Evolutionary conservation across 2,888 invertebrate species (phyloP).

Genomic region (Ectropis crepuscularia): DNA sequence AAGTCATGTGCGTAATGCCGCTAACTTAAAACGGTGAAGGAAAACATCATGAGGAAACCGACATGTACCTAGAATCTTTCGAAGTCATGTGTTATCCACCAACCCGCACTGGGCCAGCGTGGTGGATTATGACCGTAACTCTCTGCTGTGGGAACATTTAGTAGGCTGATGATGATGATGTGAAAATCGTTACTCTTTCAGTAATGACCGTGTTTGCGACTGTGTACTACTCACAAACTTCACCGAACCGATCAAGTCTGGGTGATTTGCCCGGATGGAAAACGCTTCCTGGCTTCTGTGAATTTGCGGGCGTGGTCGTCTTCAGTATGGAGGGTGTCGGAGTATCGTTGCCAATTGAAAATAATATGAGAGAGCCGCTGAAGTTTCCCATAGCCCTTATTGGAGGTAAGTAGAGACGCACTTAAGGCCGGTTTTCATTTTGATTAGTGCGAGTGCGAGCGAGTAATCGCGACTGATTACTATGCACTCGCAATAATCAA

Average conservation of each 20-base stretch:
- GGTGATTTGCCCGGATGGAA: slow-evolving; percentile 67
- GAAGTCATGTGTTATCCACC: no score
- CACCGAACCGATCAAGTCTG: slow-evolving; percentile 59
- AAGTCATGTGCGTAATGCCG: no score
- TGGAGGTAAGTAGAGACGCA: slow-evolving; percentile 59
- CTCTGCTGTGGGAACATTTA: no score
- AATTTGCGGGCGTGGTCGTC: slow-evolving; percentile 85
- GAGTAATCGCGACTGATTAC: no score
- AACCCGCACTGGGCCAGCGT: no score
- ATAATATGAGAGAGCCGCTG: slow-evolving; percentile 73
- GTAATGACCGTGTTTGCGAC: slow-evolving; percentile 74
- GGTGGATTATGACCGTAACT: no score
- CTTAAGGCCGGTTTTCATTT: no score
- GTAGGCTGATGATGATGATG: background rate
- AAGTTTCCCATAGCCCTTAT: slow-evolving; percentile 64
- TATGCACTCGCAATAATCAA: no score
- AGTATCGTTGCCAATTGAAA: slow-evolving; percentile 75
- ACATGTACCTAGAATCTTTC: no score
- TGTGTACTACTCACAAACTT: slow-evolving; percentile 62
- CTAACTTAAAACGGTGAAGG: no score
- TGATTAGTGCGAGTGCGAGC: no score
- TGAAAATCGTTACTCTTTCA: slow-evolving; percentile 49
- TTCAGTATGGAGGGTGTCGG: slow-evolving; percentile 85
- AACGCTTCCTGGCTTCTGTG: slow-evolving; percentile 66
- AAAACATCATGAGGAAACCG: no score